Evolutionary conservation across 1,140 invertebrate genomes (phyloP).

Genomic region (Theocolax elegans): DNA sequence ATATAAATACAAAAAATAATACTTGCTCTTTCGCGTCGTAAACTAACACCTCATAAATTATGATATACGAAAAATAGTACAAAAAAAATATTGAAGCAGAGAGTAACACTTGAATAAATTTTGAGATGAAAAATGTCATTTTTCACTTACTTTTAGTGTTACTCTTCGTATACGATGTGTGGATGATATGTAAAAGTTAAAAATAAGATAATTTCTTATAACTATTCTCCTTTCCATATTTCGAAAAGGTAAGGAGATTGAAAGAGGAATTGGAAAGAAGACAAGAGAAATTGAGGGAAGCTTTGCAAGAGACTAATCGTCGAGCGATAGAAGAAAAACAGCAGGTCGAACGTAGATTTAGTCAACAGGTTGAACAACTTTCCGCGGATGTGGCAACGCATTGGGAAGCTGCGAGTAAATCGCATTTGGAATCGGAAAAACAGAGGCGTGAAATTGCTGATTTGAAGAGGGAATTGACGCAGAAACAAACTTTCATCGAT

Average conservation of each 20-base stretch:
- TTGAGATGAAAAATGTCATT: too few relatives aligned
- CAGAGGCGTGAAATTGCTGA: conserved; percentile 80
- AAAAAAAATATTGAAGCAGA: too few relatives aligned
- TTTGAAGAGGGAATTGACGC: conserved; percentile 78
- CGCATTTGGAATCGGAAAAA: conserved; percentile 81
- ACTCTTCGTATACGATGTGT: too few relatives aligned
- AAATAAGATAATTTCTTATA: too few relatives aligned
- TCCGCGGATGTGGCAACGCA: conserved; percentile 81
- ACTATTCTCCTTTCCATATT: too few relatives aligned
- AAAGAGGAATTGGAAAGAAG: conserved; percentile 81
- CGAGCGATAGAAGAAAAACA: conserved; percentile 78
- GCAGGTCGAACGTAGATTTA: conserved; percentile 78
- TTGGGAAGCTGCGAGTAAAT: conserved; percentile 81
- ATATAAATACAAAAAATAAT: too few relatives aligned
- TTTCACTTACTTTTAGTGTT: too few relatives aligned
- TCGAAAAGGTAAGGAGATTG: conserved; percentile 75
- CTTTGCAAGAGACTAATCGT: conserved; percentile 66
- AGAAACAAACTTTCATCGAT: conserved; percentile 73
- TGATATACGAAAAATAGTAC: too few relatives aligned
- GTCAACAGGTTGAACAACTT: conserved; percentile 79
- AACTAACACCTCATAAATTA: too few relatives aligned
- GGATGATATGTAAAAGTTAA: too few relatives aligned
- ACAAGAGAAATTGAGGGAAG: conserved; percentile 72
- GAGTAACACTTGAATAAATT: too few relatives aligned
- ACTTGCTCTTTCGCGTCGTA: too few relatives aligned